A percentile compares a stretch with the other conserved stretches of the same genome.
These are phyloP conservation scores for Ophthalmolycus amberensis DNA, from an alignment of 2,113 vertebrate genomes.

Conservation along the genomic window DNA sequence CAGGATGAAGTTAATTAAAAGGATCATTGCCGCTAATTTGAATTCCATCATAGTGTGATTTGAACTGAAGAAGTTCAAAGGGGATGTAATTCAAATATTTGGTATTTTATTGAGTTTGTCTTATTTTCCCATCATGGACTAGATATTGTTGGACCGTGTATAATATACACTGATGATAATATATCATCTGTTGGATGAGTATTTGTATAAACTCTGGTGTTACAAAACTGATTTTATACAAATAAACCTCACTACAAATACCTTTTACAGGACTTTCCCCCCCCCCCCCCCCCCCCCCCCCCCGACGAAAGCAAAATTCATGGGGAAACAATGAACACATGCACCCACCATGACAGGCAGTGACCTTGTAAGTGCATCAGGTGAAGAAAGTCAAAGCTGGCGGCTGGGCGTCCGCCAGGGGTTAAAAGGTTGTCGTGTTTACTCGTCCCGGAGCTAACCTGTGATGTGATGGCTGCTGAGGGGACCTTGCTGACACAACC, in stretches of 20 bases:
- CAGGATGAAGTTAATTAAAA: slow-evolving; percentile 63
- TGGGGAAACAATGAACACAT: background rate
- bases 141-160: background rate
- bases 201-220: background rate
- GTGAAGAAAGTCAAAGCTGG: slow-evolving; percentile 41
- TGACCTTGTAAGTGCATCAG: slow-evolving; percentile 43
- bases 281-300: no score
- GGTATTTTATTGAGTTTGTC: background rate
- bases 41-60: slow-evolving; percentile 37
- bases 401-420: slow-evolving; percentile 41
- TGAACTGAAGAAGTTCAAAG: slow-evolving; percentile 28
- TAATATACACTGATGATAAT: no score
- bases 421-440: slow-evolving; percentile 57
- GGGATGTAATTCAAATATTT: background rate
- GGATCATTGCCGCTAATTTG: slow-evolving; percentile 57
- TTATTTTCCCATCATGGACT: background rate
- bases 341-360: slow-evolving; percentile 16
- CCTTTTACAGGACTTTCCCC: no score
- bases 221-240: background rate
- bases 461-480: slow-evolving; percentile 48
- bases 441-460: slow-evolving; percentile 48
- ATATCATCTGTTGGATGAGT: background rate
- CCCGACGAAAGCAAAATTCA: background rate
- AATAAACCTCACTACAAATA: background rate
- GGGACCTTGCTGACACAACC: slow-evolving; percentile 43